Evolutionary conservation across 23 tunicate species (phyloP), one percentile per base, ranked within the genome.

Genomic region (Diplosoma virens): DNA sequence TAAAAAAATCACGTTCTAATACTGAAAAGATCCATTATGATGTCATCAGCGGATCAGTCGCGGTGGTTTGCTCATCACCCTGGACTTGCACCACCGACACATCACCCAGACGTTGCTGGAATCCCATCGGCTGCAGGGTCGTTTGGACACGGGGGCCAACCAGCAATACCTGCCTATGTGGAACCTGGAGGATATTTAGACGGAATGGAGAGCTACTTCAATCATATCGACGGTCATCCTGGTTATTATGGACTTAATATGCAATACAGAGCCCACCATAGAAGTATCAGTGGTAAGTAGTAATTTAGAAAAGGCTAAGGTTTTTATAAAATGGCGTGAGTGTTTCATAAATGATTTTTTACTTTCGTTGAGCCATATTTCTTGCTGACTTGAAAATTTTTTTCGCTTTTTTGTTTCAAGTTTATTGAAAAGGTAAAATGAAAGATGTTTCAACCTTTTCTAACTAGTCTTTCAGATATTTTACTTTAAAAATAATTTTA

Each of bases 21-120:
- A n/a, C n/a, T n/a, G n/a, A n/a, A n/a, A n/a, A n/a, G n/a, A n/a
- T n/a, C n/a, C n/a, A n/a, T n/a, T n/a, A 89, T 89, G 96, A 89
- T 89, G 96, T 84, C 96, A 6, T 74, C 87, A 0, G 72, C 88
- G 16, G 96, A 89, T 25, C 96, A 89, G 65, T 77, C 79, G 26
- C 78, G 96, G 24, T 89, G 96, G 96, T 89, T 89, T 53, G 33
- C 82, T 3, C 94, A 87, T 58, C 53, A 27, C 5, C 75, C 83
- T 14, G 83, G 78, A 1, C 47, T 79, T 29, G 28, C 86, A 3
- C 50, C 85, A 3, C 37, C 84, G 1, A 30, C 79, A 2, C 80
- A 70, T 58, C 86, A 75, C 25, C 81, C 82, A 24, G 84, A 77
- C 29, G 84, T 33, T 22, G 37, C 82, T 14, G 76, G 74, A 6